Base-by-base conservation (phyloP, 2,113 vertebrate genomes). In the Hylia prasina region DNA sequence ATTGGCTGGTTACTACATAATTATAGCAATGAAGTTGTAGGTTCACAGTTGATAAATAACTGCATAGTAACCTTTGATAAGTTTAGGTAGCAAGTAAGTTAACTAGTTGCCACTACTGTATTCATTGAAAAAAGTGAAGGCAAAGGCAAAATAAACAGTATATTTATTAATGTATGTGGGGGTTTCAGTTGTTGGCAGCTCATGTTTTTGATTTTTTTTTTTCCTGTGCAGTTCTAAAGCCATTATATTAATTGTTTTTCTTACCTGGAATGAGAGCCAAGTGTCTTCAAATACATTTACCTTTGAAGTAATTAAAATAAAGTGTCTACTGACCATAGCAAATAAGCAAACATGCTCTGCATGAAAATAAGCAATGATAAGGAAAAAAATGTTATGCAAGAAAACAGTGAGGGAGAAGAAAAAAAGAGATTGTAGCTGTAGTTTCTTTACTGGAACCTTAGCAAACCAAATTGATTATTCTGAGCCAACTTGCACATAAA, bases 281-380 rank as follows among this genome's bases (percentile, higher is more conserved):
- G 73, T 82, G 35, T 58, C 70, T 92, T 94, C 57, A 84, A 97
- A 90, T 88, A 42, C 42, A 79, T 89, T 96, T 94, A 69, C n/a
- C 83, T 97, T 94, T 94, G 90, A 97, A 97, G 45, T 91, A 95
- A 97, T 87, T 96, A 96, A 97, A 97, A 96, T 93, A 60, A 89
- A 87, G 42, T 70, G 37, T 75, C 87, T 94, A 61, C 66, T 96
- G 96, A 90, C 90, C 93, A 87, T 95, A 94, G 91, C 70, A 93
- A 96, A 96, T 79, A 90, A 64, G 48, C 31, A 76, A 92, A 69
- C 68, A 82, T 53, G 40, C 37, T 95, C 69, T 92, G 87, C 82
- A 91, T 97, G 66, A 78, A 82, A 96, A 94, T 93, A 76, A 97
- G 75, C 75, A 93, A 69, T 79, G 92, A 97, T 96, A 96, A 92